phyloP scores from a whole-genome alignment of 2,113 vertebrate genomes.

The Raphicerus campestris region DNA sequence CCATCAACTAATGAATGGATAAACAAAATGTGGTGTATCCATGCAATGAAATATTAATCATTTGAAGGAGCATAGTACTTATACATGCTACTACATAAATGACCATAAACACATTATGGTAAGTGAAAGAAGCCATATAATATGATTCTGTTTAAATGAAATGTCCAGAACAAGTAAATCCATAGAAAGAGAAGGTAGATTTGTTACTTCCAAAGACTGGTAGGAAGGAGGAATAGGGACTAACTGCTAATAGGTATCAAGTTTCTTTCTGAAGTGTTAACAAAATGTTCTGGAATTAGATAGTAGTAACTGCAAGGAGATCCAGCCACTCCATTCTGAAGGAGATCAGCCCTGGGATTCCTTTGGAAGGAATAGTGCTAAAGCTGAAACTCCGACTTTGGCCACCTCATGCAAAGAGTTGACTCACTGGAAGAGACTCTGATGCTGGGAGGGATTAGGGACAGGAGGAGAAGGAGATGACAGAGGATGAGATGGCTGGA shows the following conservation, averaged over 20 bases:
- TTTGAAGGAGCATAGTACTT: not conserved
- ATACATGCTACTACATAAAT: not conserved
- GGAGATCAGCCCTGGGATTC: too few relatives aligned
- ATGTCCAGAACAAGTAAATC: not conserved
- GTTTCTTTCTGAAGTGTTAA: not conserved
- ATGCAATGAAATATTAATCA: not conserved
- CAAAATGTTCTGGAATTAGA: not conserved
- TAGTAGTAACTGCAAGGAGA: not conserved
- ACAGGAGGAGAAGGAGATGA: too few relatives aligned
- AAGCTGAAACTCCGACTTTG: too few relatives aligned
- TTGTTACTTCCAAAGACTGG: not conserved
- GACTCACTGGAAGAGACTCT: too few relatives aligned
- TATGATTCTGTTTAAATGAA: not conserved
- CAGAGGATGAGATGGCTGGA: too few relatives aligned
- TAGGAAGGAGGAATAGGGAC: not conserved
- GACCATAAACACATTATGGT: not conserved
- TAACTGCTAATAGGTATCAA: not conserved
- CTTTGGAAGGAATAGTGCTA: too few relatives aligned
- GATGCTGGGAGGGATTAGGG: too few relatives aligned
- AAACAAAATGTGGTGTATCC: not conserved
- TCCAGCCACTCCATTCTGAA: too few relatives aligned
- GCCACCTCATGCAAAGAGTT: too few relatives aligned
- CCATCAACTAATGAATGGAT: not conserved
- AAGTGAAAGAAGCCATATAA: not conserved
- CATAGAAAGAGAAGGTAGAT: not conserved